Conservation (phyloP, 2,888 invertebrate species). For the Drosophila flavopinicola region DNA sequence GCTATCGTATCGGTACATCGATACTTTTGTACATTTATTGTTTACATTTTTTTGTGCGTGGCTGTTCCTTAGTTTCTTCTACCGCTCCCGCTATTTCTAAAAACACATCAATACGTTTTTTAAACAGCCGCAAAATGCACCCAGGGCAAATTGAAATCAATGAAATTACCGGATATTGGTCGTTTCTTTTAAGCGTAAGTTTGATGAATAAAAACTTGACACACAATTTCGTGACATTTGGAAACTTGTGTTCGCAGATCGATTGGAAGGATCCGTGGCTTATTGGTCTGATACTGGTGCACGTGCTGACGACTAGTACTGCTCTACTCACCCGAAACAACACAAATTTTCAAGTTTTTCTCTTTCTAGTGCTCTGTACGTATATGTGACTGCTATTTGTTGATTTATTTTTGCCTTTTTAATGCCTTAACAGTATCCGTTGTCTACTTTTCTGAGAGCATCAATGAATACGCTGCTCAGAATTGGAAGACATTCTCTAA, state of each 20-base stretch:
- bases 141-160: constrained; percentile 79
- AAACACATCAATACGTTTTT: not conserved
- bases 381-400: constrained; percentile 61
- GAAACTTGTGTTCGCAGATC: constrained; percentile 86
- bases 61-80: constrained; percentile 2
- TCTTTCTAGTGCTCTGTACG: constrained; percentile 93
- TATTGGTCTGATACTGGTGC: constrained; percentile 90
- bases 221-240: not conserved
- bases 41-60: constrained; percentile 36
- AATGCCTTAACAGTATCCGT: constrained; percentile 88
- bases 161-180: constrained; percentile 91
- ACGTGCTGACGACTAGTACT: constrained; percentile 90
- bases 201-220: not conserved
- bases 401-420: not conserved
- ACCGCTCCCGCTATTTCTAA: constrained; percentile 7
- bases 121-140: constrained; percentile 40
- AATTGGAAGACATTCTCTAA: constrained; percentile 95
- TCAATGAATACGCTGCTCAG: constrained; percentile 94
- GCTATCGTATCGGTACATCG: constrained; percentile 3
- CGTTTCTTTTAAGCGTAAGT: constrained; percentile 92
- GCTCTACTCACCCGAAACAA: constrained; percentile 93
- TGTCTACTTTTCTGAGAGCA: constrained; percentile 95
- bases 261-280: constrained; percentile 96
- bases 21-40: constrained; percentile 13
- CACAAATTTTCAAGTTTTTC: constrained; percentile 93